Conservation (phyloP, 37 sponge, comb jelly and placozoan species). For the Eunapius fragilis region DNA sequence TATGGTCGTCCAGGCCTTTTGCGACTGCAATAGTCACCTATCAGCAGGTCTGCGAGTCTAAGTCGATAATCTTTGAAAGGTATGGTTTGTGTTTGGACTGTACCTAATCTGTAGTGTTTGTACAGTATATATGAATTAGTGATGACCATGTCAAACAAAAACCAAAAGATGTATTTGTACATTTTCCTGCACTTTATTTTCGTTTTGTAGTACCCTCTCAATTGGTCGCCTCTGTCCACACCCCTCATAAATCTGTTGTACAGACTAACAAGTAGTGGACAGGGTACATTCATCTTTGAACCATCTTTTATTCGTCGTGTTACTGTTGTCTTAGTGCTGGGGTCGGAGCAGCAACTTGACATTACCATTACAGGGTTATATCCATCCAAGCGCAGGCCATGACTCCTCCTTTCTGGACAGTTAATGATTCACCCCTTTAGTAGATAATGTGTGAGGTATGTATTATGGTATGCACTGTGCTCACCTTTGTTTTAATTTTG, state of each 20-base stretch:
- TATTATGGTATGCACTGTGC: not conserved
- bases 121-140: constrained; percentile 26
- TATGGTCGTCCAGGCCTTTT: too few species aligned
- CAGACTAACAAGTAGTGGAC: constrained; percentile 12
- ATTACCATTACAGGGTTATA: constrained; percentile 12
- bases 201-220: constrained; percentile 23
- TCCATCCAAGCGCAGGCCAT: constrained; percentile 32
- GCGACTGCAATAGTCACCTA: too few species aligned
- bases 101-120: constrained; percentile 22
- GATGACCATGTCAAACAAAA: too few species aligned
- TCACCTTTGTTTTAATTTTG: not conserved
- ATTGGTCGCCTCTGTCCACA: constrained; percentile 40
- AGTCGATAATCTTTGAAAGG: too few species aligned
- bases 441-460: not conserved
- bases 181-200: too few species aligned
- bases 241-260: constrained; percentile 39
- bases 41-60: too few species aligned
- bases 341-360: constrained; percentile 14
- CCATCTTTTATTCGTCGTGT: constrained; percentile 23
- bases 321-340: not conserved
- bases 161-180: too few species aligned
- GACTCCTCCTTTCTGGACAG: constrained; percentile 33
- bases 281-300: constrained; percentile 3
- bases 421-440: constrained; percentile 10
- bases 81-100: not conserved